phyloP scores from a whole-genome alignment of 2,888 invertebrate genomes.

The Carpatolechia fugitivella region DNA sequence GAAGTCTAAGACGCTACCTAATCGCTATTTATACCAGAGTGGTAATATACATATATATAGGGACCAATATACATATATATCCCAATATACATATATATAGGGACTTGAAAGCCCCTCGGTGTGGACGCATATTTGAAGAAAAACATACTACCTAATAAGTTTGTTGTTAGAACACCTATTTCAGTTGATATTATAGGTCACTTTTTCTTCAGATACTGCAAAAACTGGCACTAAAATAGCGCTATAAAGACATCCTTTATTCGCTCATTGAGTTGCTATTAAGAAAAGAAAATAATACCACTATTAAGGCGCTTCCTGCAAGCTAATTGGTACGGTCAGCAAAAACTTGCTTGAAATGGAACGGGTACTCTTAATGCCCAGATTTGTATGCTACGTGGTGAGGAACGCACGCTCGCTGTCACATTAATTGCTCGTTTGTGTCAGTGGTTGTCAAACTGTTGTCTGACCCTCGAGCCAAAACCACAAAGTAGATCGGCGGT shows the following conservation, averaged over 20 bases:
- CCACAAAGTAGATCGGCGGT: too few species aligned
- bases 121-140: too few species aligned
- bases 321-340: conserved; percentile 33
- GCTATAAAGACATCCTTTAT: conserved; percentile 29
- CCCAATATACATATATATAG: too few species aligned
- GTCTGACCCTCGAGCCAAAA: too few species aligned
- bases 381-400: conserved; percentile 66
- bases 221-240: not conserved
- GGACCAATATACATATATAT: too few species aligned
- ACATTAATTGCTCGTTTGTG: conserved; percentile 68
- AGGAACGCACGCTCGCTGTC: conserved; percentile 35
- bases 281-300: conserved; percentile 1
- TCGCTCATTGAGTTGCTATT: conserved; percentile 2
- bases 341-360: conserved; percentile 36
- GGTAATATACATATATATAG: too few species aligned
- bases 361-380: conserved; percentile 50
- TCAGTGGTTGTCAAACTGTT: conserved; percentile 12
- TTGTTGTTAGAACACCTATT: not conserved
- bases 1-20: too few species aligned
- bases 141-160: too few species aligned
- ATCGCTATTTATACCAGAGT: too few species aligned
- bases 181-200: too few species aligned
- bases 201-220: conserved; percentile 9
- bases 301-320: conserved; percentile 11
- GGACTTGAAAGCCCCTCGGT: too few species aligned